Conservation (phyloP, 2,888 invertebrate species). For the Caenorhabditis afra region DNA sequence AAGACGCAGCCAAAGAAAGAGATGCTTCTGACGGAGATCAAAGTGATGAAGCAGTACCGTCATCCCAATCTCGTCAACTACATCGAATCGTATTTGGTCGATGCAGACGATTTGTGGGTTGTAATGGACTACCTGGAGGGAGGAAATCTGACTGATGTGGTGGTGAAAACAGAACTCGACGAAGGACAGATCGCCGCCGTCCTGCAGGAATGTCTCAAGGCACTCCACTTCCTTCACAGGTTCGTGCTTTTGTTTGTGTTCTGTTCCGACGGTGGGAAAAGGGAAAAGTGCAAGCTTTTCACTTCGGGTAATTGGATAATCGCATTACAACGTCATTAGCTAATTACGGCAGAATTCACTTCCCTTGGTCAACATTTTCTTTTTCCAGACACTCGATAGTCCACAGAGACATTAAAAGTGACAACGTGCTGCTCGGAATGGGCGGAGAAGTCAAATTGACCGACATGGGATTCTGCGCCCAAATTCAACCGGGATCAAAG, state of each 20-base stretch:
- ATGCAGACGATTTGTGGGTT: conserved; percentile 92
- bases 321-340: conserved; percentile 23
- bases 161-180: conserved; percentile 86
- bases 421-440: conserved; percentile 94
- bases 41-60: conserved; percentile 90
- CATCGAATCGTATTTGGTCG: conserved; percentile 84
- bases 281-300: conserved; percentile 30
- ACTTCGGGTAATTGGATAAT: conserved; percentile 28
- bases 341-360: too few species aligned
- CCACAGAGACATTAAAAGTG: conserved; percentile 97
- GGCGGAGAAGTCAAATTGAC: conserved; percentile 82
- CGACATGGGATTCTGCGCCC: conserved; percentile 98
- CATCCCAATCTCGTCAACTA: conserved; percentile 97
- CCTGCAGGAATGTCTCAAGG: conserved; percentile 90
- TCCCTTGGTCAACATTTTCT: not conserved
- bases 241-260: conserved; percentile 33
- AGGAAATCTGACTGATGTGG: conserved; percentile 94
- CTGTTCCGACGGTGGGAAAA: conserved; percentile 4
- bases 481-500: conserved; percentile 91
- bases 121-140: conserved; percentile 94
- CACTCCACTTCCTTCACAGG: conserved; percentile 90
- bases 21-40: conserved; percentile 93
- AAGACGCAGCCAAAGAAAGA: conserved; percentile 96
- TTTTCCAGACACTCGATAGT: conserved; percentile 86
- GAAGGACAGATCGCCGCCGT: conserved; percentile 97